Percentiles rank a stretch among this genome's conserved stretches.
Conservation (phyloP, 1,140 invertebrate genomes). For the Heliothis subflexa region DNA sequence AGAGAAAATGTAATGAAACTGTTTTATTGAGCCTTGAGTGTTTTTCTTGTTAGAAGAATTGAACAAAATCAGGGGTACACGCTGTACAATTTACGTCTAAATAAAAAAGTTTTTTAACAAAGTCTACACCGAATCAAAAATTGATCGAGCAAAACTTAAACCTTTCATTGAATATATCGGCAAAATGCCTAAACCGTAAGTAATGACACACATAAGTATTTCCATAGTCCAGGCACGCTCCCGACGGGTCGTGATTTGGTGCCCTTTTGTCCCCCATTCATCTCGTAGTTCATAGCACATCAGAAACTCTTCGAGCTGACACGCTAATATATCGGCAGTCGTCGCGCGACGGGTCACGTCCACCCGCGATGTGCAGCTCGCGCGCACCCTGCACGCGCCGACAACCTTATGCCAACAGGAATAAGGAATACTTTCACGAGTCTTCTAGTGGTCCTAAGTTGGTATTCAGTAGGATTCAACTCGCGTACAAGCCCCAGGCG, state of each 20-base stretch:
- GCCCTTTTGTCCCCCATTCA: not conserved
- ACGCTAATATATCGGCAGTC: constrained; percentile 42
- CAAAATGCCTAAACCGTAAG: not conserved
- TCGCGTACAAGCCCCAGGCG: constrained; percentile 47
- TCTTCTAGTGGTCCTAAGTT: not conserved
- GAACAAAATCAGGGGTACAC: too few species aligned
- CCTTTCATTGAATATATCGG: too few species aligned
- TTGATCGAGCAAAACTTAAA: too few species aligned
- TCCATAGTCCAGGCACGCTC: not conserved
- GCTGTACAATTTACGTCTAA: too few species aligned
- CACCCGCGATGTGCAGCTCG: constrained; percentile 23
- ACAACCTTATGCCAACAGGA: not conserved
- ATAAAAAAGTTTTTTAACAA: too few species aligned
- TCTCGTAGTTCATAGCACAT: constrained; percentile 18
- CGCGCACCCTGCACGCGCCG: not conserved
- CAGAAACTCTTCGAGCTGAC: constrained; percentile 8
- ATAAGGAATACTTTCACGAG: constrained; percentile 13
- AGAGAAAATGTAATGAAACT: not conserved
- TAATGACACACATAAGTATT: not conserved
- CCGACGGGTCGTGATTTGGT: not conserved
- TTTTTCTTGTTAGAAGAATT: not conserved
- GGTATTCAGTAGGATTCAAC: constrained; percentile 38
- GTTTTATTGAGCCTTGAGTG: not conserved
- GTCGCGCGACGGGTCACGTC: constrained; percentile 37
- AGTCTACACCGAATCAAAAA: too few species aligned